These are phyloP conservation scores for Pycnomerus fuliginosus DNA, from an alignment of 2,888 invertebrate species.

Conservation along the genomic window DNA sequence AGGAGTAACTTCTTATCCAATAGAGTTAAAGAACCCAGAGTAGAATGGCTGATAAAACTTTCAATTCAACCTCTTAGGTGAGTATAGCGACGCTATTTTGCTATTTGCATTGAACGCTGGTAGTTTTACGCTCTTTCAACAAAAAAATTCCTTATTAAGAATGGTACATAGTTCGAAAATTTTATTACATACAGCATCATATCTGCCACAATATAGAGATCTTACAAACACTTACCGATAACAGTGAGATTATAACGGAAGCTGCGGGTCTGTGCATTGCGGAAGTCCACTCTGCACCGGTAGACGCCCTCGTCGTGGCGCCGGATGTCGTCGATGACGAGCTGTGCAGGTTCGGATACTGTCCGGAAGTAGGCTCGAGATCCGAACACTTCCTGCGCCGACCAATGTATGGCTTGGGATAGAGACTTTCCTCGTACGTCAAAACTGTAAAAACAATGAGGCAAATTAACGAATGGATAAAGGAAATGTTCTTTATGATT, in stretches of 20 bases:
- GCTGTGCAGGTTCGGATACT: constrained; percentile 74
- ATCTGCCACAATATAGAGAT: not conserved
- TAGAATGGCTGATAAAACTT: too few relatives aligned
- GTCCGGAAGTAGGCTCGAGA: constrained; percentile 83
- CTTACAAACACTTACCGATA: constrained; percentile 68
- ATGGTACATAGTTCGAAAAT: too few relatives aligned
- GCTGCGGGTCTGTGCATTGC: constrained; percentile 85
- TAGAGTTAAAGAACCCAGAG: too few relatives aligned
- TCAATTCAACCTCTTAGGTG: too few relatives aligned
- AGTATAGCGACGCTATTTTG: too few relatives aligned
- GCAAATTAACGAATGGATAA: too few relatives aligned
- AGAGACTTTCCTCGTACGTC: constrained; percentile 83
- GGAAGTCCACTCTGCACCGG: constrained; percentile 87
- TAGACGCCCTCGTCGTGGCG: constrained; percentile 87
- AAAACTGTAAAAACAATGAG: constrained; percentile 68
- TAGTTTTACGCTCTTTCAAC: too few relatives aligned
- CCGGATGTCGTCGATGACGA: constrained; percentile 80
- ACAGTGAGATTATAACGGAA: constrained; percentile 88
- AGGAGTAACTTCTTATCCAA: too few relatives aligned
- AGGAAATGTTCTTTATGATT: too few relatives aligned
- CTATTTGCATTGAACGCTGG: too few relatives aligned
- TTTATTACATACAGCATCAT: too few relatives aligned
- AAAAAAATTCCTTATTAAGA: too few relatives aligned
- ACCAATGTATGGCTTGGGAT: constrained; percentile 79
- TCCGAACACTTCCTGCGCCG: constrained; percentile 82